Evolutionary conservation across 2,797 vertebrate species (phyloP), one percentile per base, ranked within the genome.

Genomic region (Molothrus aeneus): DNA sequence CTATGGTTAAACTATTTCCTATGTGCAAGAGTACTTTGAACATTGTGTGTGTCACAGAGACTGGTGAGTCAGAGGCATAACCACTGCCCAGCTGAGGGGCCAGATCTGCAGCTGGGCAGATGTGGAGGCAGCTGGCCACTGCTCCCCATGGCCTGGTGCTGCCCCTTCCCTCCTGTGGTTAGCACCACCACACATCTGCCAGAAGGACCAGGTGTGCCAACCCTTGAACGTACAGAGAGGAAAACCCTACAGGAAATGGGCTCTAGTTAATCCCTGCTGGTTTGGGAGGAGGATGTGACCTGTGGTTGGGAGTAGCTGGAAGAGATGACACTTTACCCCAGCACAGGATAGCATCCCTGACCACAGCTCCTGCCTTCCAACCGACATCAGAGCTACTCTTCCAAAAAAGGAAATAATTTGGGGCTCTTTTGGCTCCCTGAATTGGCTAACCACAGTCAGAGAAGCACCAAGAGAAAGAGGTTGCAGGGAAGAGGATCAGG

Each of bases 1-100:
- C 82, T 64, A 56, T 34, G 87, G 89, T 80, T 86, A 94, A 92
- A 91, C 70, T 61, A 88, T 90, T 95, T 96, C 93, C 92, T 90
- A 68, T 70, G 38, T 48, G 64, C 40, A 53, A 31, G 81, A 72
- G 66, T 40, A 1, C 93, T 97, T 86, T 95, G 89, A 96, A 96
- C 89, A 54, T 38, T 5, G 29, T 81, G 89, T 81, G 91, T 93
- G 96, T 92, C 85, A 78, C 0, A 1, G 70, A 92, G 86, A 13
- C 70, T 13, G 32, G 83, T 0, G 7, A 90, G 78, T 34, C 19
- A 2, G 59, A 90, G 66, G 66, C 8, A 0, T n/a, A 75, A 36
- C 50, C 13, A 0, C 73, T 71, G 69, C 65, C 69, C 6, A 1
- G 45, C 47, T 59, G 80, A 80, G 82, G 32, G 36, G 25, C 86